Conservation (phyloP, 1,140 invertebrate genomes). For the Drosophila cardini region DNA sequence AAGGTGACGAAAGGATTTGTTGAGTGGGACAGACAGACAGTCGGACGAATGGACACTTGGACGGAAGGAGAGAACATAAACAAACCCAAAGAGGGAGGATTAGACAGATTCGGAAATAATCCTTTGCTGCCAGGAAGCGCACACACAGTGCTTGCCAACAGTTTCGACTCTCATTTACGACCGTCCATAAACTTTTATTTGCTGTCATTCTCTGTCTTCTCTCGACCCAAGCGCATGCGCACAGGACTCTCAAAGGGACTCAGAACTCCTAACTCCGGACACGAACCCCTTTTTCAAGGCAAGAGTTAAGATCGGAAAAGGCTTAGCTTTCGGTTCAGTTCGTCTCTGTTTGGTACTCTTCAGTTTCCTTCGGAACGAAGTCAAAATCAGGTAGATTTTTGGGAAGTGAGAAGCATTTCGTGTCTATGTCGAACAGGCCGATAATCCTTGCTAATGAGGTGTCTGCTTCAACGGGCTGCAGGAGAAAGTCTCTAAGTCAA, state of each 20-base stretch:
- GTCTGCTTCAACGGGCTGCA: constrained; percentile 46
- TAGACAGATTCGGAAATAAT: constrained; percentile 76
- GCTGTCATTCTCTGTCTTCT: constrained; percentile 66
- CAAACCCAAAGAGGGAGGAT: constrained; percentile 55
- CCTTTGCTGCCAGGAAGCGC: constrained; percentile 80
- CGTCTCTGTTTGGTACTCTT: background rate
- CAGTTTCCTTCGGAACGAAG: constrained; percentile 27
- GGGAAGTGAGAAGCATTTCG: background rate
- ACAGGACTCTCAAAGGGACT: no score
- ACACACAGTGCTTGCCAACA: constrained; percentile 48
- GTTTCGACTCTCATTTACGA: constrained; percentile 64
- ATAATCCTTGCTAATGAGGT: constrained; percentile 80
- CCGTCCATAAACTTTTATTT: constrained; percentile 77
- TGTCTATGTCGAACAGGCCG: constrained; percentile 27
- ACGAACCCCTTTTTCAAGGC: constrained; percentile 70
- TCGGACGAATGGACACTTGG: background rate
- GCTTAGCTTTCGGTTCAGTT: constrained; percentile 72
- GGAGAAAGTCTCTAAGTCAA: constrained; percentile 71
- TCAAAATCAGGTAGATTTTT: constrained; percentile 61
- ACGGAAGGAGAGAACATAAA: constrained; percentile 26
- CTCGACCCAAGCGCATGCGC: constrained; percentile 52
- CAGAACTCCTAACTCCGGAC: constrained; percentile 43
- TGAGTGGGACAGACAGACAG: background rate
- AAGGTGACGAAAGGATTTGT: constrained; percentile 68
- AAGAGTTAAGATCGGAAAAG: constrained; percentile 74